Base-by-base conservation (phyloP, 1,140 invertebrate species). In the Lepidurus apus region DNA sequence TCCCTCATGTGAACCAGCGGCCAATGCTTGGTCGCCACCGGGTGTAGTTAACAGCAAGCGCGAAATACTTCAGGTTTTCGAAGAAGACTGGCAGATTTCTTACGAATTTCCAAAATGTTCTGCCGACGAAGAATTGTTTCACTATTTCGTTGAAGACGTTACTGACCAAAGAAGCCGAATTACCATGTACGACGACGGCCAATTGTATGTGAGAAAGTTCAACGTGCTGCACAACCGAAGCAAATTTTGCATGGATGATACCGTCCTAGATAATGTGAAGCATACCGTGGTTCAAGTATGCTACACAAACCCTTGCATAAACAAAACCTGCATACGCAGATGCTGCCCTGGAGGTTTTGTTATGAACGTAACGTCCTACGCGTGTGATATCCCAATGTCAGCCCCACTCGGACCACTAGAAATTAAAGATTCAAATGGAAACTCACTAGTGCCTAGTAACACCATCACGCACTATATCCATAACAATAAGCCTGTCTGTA, bases 251-350 rank as follows among this genome's bases (percentile, higher is more conserved):
- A 47, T 47, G 45, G 45, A 47, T 3, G 45, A 47, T 10, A 47
- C 45, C 10, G 1, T 6, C 45, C 10, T 5, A 47, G 17, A 47
- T 17, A 17, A 47, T 17, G 17, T 11, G 2, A 47, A 17, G 10
- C 17, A 11, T 47, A 47, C 45, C 10, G 17, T 17, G 10, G 17
- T 47, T 11, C 45, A 47, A 47, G 17, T 47, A 17, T 79, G 74
- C 78, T 42, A 43, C 10, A 34, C 5, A 13, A 74, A 76, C 8
- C 75, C 75, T 11, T 76, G 75, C n/a, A 44, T 21, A 6, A n/a
- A 76, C 9, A 76, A 43, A 7, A 76, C 24, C 8, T 76, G 75
- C 75, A 43, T 76, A 11, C 34, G n/a, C 75, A 76, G 47, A n/a
- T 76, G 75, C n/a, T 76, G 43, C 45, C 0, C 75, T 11, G 21